Percentiles rank a stretch among this genome's conserved stretches.
These are phyloP conservation scores for Anorthoa munda DNA, from an alignment of 2,888 invertebrate genomes.

Conservation along the genomic window DNA sequence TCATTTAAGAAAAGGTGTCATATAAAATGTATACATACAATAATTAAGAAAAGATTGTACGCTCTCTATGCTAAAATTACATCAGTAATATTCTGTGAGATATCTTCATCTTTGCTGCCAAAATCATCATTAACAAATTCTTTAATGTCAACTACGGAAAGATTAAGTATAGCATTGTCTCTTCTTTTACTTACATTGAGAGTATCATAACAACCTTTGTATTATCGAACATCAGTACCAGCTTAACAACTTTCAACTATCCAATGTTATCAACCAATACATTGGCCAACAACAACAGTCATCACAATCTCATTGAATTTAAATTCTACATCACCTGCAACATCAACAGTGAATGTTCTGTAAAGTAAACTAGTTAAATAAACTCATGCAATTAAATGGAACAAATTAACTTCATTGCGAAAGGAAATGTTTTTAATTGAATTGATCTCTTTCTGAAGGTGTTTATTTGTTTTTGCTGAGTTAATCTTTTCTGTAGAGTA, in stretches of 20 bases:
- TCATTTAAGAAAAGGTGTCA: too few relatives aligned
- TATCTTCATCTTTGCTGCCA: too few relatives aligned
- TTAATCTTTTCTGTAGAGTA: background rate
- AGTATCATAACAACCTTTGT: too few relatives aligned
- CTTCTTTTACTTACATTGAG: background rate
- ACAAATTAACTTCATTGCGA: slow-evolving; percentile 22
- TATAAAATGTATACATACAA: background rate
- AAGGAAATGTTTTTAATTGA: slow-evolving; percentile 40
- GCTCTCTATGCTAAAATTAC: too few relatives aligned
- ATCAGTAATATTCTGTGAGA: too few relatives aligned
- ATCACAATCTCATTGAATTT: slow-evolving; percentile 18
- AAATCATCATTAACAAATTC: background rate
- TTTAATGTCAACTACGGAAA: background rate
- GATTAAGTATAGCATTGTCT: background rate
- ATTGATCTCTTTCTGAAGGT: slow-evolving; percentile 9
- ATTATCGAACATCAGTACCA: background rate
- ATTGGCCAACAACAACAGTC: background rate
- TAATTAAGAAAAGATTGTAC: background rate
- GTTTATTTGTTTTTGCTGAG: slow-evolving; percentile 19
- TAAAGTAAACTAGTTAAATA: slow-evolving; percentile 15
- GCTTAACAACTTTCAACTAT: background rate
- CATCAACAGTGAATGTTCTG: slow-evolving; percentile 2
- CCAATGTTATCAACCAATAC: slow-evolving; percentile 4
- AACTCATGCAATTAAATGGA: slow-evolving; percentile 22
- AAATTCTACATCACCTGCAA: slow-evolving; percentile 1